These are phyloP conservation scores for Peromyscus leucopus DNA, from an alignment of 2,113 vertebrate genomes.

Conservation along the genomic window DNA sequence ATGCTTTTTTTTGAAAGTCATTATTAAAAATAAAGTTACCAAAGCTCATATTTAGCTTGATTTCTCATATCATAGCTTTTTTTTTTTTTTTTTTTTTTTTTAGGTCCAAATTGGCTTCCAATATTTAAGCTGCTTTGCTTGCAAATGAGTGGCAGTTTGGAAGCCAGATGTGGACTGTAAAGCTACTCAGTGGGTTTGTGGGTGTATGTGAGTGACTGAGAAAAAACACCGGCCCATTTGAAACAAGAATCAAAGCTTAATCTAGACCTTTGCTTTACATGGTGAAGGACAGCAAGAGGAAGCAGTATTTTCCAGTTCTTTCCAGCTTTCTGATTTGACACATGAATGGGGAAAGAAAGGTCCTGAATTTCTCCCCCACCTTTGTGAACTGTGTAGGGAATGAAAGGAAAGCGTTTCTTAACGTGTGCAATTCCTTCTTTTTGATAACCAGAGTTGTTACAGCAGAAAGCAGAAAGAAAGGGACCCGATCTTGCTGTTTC, in stretches of 20 bases:
- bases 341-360: conserved; percentile 36
- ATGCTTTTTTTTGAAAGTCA: conserved; percentile 81
- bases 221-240: conserved; percentile 38
- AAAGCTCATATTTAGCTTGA: conserved; percentile 81
- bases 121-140: conserved; percentile 74
- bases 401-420: conserved; percentile 24
- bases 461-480: conserved; percentile 55
- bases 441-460: conserved; percentile 9
- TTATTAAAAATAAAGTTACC: conserved; percentile 90
- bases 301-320: conserved; percentile 40
- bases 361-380: conserved; percentile 70
- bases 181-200: not conserved
- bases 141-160: conserved; percentile 68
- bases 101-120: conserved; percentile 77
- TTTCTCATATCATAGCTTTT: conserved; percentile 74
- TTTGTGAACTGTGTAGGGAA: conserved; percentile 11
- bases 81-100: not conserved
- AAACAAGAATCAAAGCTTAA: conserved; percentile 69
- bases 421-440: not conserved
- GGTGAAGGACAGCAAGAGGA: conserved; percentile 61
- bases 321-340: conserved; percentile 27
- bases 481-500: conserved; percentile 47
- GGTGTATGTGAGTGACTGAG: not conserved
- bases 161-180: conserved; percentile 7
- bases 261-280: conserved; percentile 53